phyloP scores from a whole-genome alignment of 2,797 vertebrate species.

The Micropoecilia bifurca region DNA sequence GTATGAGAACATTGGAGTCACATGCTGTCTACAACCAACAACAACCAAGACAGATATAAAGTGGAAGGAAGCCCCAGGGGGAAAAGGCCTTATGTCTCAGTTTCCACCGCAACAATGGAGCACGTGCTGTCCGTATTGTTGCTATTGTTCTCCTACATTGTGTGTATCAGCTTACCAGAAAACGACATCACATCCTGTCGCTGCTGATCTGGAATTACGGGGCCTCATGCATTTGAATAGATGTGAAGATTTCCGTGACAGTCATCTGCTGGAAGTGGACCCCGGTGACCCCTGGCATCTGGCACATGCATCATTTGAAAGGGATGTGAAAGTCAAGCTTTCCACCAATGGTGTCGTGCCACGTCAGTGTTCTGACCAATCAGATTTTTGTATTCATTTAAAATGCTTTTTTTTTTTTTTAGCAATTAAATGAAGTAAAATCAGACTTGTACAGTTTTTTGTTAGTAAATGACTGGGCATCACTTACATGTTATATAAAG shows the following conservation, averaged over 20 bases:
- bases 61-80: conserved; percentile 58
- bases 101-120: conserved; percentile 77
- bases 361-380: conserved; percentile 62
- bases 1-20: conserved; percentile 54
- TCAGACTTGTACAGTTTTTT: neutral
- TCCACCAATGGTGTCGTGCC: conserved; percentile 46
- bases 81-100: conserved; percentile 75
- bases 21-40: conserved; percentile 59
- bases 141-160: conserved; percentile 67
- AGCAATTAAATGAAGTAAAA: neutral
- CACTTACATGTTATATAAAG: neutral
- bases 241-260: conserved; percentile 65
- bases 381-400: conserved; percentile 15
- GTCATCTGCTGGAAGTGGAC: conserved; percentile 40
- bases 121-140: conserved; percentile 64
- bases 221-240: conserved; percentile 71
- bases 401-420: neutral
- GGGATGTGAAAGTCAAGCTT: conserved; percentile 56
- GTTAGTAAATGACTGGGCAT: neutral
- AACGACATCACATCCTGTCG: conserved; percentile 72
- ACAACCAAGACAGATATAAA: conserved; percentile 71
- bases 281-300: conserved; percentile 44
- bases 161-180: conserved; percentile 71
- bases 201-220: conserved; percentile 64
- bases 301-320: conserved; percentile 79